Evolutionary conservation across 2,888 invertebrate genomes (phyloP), one percentile per base, ranked within the genome.

Genomic region (Congeria kusceri): DNA sequence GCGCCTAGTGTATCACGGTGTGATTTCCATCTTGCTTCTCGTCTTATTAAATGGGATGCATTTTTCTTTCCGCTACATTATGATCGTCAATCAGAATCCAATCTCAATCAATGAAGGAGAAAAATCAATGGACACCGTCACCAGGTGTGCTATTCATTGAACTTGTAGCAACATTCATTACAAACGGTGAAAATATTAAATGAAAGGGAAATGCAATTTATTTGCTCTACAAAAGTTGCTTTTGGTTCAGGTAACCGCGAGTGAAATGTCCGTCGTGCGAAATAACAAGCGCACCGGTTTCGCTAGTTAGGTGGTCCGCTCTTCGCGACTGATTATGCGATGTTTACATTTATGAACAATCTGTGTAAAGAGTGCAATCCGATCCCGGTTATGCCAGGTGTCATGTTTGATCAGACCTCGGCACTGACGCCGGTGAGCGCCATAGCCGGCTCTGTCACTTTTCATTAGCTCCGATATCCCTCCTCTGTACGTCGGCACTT

Each of bases 181-280:
- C 66, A 59, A 46, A 66, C 61, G 73, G 79, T 83, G 65, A 79
- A 79, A 73, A 63, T 62, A 77, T 69, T 64, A 67, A 77, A 77
- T 80, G 77, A 83, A 83, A 83, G 77, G 69, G 80, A 83, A 83
- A 80, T 83, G 77, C 82, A 83, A 83, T 83, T 83, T 83, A 77
- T 77, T 77, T 72, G 67, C 57, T 72, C 62, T 67, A 71, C 63
- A 72, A 71, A 67, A 62, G 67, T 49, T 63, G 71, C 57, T 62
- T 47, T 25, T 20, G 25, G 65, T 74, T 79, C 73, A 66, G 68
- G 72, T 78, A 56, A 63, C 46, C 29, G 39, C 59, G 59, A 58
- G 46, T 63, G 23, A 46, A 20, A 72, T 47, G 32, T 74, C 79
- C 59, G 71, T 67, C 71, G 79, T 61, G 66, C 49, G 64, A 74